phyloP scores from a whole-genome alignment of 2,888 invertebrate species.

The Amphipyra tragopoginis region DNA sequence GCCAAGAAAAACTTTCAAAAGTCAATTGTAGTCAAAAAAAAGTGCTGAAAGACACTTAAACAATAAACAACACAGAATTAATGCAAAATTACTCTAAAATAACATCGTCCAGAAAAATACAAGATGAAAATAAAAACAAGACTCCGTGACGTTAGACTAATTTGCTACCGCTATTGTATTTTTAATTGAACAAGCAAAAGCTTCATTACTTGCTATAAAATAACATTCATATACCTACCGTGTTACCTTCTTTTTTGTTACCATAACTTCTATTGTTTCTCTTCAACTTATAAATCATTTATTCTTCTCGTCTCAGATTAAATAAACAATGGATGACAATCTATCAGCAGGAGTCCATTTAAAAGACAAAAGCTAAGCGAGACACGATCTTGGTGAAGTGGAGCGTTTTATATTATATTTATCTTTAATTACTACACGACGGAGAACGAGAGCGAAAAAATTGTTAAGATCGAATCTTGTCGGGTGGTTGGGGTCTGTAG shows the following conservation, averaged over 20 bases:
- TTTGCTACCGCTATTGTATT: conserved; percentile 46
- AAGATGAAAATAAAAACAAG: conserved; percentile 28
- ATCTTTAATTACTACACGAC: conserved; percentile 88
- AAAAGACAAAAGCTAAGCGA: conserved; percentile 82
- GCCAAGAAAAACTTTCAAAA: too few species aligned
- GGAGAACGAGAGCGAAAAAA: conserved; percentile 68
- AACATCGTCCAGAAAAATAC: conserved; percentile 19
- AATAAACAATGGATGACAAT: conserved; percentile 87
- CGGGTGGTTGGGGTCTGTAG: conserved; percentile 17
- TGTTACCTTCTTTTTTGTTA: conserved; percentile 18
- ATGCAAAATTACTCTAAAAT: conserved; percentile 9
- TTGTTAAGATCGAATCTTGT: conserved; percentile 13
- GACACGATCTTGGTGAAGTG: conserved; percentile 78
- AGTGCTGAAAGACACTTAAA: too few species aligned
- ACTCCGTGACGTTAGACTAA: conserved; percentile 34
- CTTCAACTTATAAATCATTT: conserved; percentile 84
- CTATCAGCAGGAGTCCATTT: conserved; percentile 85
- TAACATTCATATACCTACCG: conserved; percentile 17
- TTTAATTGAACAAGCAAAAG: conserved; percentile 56
- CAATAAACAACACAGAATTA: neutral
- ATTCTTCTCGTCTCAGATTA: conserved; percentile 82
- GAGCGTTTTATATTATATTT: conserved; percentile 88
- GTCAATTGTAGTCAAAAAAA: too few species aligned
- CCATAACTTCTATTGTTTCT: conserved; percentile 34
- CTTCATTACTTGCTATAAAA: conserved; percentile 41